phyloP scores from a whole-genome alignment of 2,888 invertebrate species.

The Nymphalis c-album region DNA sequence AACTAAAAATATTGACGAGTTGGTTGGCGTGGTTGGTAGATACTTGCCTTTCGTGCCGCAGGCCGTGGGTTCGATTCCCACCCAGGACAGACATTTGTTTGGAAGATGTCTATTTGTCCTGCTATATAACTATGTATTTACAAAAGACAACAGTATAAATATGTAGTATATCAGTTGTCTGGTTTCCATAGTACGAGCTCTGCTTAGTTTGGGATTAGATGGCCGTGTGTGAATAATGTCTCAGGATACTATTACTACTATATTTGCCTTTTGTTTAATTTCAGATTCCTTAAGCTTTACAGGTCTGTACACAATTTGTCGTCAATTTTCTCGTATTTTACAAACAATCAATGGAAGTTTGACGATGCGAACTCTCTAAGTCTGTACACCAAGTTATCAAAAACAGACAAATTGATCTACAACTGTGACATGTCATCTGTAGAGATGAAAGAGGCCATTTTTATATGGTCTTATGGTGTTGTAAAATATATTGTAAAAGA shows the following conservation, averaged over 20 bases:
- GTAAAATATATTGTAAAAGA: background rate
- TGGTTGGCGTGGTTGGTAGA: too few species aligned
- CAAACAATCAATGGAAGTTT: constrained; percentile 2
- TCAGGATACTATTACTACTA: too few species aligned
- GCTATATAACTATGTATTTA: too few species aligned
- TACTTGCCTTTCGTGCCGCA: too few species aligned
- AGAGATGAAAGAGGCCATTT: background rate
- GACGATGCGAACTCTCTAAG: background rate
- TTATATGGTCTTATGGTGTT: background rate
- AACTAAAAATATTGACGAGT: background rate
- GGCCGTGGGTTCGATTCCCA: too few species aligned
- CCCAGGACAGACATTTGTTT: too few species aligned
- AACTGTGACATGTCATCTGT: constrained; percentile 2
- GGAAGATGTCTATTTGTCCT: too few species aligned
- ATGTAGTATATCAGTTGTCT: too few species aligned
- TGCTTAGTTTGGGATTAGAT: too few species aligned
- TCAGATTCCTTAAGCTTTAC: background rate
- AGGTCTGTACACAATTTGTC: background rate
- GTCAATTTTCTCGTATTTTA: background rate
- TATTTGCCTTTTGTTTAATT: background rate
- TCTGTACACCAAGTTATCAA: background rate
- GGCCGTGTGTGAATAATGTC: too few species aligned
- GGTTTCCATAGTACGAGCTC: too few species aligned
- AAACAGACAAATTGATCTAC: background rate
- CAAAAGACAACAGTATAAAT: too few species aligned